Conservation (phyloP, 2,797 vertebrate species). For the Pseudochirops cupreus region DNA sequence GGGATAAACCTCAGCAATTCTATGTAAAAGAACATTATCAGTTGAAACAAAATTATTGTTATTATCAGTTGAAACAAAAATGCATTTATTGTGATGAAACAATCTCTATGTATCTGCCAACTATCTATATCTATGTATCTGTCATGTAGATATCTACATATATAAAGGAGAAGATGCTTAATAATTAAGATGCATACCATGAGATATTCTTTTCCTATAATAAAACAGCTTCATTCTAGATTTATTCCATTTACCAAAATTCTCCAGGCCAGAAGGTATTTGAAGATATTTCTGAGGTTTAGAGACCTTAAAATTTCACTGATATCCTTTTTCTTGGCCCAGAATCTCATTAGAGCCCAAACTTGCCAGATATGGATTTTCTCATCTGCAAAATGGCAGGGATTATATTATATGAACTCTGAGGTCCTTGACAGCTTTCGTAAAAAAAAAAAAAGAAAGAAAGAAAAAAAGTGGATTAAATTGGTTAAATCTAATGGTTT, state of each 20-base stretch:
- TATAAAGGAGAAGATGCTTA: background rate
- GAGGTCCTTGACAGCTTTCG: background rate
- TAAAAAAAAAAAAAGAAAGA: background rate
- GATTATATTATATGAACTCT: background rate
- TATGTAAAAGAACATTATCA: background rate
- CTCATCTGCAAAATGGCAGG: background rate
- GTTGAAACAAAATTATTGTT: background rate
- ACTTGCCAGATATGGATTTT: background rate
- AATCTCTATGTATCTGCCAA: background rate
- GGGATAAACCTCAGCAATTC: background rate
- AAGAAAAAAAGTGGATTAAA: background rate
- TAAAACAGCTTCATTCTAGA: constrained; percentile 19
- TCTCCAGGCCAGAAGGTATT: constrained; percentile 17
- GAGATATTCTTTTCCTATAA: background rate
- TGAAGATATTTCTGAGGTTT: background rate
- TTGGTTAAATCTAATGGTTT: background rate
- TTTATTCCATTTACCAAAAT: background rate
- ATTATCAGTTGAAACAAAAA: background rate
- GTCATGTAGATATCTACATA: background rate
- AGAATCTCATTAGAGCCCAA: background rate
- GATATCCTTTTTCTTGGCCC: background rate
- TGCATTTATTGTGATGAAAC: background rate
- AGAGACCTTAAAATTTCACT: constrained; percentile 47
- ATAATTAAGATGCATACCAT: constrained; percentile 34
- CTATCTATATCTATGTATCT: background rate